These are phyloP conservation scores for Brachionus koreanus DNA, from an alignment of 1,140 invertebrate species.

Conservation along the genomic window DNA sequence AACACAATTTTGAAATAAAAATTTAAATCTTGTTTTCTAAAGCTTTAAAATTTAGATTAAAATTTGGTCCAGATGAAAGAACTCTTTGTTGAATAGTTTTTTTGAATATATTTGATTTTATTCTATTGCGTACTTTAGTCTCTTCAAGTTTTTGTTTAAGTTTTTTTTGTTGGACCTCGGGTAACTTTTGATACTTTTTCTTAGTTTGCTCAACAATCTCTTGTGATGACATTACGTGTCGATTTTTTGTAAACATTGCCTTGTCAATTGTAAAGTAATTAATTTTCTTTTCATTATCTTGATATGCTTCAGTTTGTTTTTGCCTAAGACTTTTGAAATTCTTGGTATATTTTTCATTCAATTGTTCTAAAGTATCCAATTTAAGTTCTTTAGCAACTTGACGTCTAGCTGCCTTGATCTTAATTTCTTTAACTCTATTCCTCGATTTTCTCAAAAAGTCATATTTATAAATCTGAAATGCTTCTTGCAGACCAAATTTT, in stretches of 20 bases:
- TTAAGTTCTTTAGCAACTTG: constrained; percentile 15
- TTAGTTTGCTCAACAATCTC: constrained; percentile 27
- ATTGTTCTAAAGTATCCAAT: background rate
- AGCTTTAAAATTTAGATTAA: constrained; percentile 32
- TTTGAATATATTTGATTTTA: constrained; percentile 25
- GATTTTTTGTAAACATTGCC: constrained; percentile 15
- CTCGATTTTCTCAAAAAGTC: constrained; percentile 3
- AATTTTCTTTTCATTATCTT: background rate
- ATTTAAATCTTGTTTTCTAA: background rate
- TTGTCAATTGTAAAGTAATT: constrained; percentile 28
- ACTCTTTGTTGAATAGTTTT: constrained; percentile 30
- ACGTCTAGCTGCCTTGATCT: constrained; percentile 10
- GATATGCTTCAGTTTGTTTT: background rate
- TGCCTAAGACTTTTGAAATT: background rate
- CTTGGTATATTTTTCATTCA: background rate
- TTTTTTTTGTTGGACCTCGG: constrained; percentile 26
- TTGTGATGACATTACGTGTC: constrained; percentile 5
- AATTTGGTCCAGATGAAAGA: constrained; percentile 20
- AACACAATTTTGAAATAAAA: background rate
- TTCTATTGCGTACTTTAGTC: background rate
- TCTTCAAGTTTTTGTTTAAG: constrained; percentile 34
- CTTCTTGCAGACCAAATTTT: constrained; percentile 22
- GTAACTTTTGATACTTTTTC: constrained; percentile 26
- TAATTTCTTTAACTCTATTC: constrained; percentile 23
- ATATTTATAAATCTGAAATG: constrained; percentile 21